Conservation (phyloP, 2,888 invertebrate species). For the Tetramorium bicarinatum region DNA sequence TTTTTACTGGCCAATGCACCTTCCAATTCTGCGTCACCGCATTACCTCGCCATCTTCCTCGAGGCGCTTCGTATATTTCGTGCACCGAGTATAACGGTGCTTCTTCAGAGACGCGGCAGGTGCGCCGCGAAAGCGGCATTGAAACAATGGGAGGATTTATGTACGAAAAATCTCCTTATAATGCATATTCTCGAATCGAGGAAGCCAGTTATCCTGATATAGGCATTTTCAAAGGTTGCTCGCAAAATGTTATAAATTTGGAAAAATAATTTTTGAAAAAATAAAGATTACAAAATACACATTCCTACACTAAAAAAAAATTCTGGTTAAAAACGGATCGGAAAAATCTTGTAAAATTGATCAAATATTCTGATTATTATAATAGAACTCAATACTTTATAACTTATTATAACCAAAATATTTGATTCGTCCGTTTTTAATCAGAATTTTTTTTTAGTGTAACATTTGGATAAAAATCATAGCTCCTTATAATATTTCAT, state of each 20-base stretch:
- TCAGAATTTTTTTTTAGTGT: too few species aligned
- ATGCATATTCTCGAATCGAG: not conserved
- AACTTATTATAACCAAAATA: too few species aligned
- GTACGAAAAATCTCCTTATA: constrained; percentile 4
- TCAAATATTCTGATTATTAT: too few species aligned
- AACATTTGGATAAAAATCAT: not conserved
- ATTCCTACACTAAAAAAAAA: not conserved
- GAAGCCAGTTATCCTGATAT: not conserved
- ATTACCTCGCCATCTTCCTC: constrained; percentile 49
- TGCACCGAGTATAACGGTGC: constrained; percentile 72
- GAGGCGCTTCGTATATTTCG: constrained; percentile 71
- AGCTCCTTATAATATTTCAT: not conserved
- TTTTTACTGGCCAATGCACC: constrained; percentile 43
- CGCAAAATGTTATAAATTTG: not conserved
- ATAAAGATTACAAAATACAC: not conserved
- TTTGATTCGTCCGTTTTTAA: too few species aligned
- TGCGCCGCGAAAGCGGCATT: constrained; percentile 58
- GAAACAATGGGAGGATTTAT: constrained; percentile 33
- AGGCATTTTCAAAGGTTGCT: not conserved
- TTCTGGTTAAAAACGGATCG: too few species aligned
- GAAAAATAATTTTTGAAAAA: constrained; percentile 23
- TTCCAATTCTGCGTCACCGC: constrained; percentile 41
- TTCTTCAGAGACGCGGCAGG: constrained; percentile 61
- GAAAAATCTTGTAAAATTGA: too few species aligned
- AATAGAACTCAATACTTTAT: too few species aligned